Evolutionary conservation across 2,888 invertebrate genomes (phyloP).

Genomic region (Leucoma salicis): DNA sequence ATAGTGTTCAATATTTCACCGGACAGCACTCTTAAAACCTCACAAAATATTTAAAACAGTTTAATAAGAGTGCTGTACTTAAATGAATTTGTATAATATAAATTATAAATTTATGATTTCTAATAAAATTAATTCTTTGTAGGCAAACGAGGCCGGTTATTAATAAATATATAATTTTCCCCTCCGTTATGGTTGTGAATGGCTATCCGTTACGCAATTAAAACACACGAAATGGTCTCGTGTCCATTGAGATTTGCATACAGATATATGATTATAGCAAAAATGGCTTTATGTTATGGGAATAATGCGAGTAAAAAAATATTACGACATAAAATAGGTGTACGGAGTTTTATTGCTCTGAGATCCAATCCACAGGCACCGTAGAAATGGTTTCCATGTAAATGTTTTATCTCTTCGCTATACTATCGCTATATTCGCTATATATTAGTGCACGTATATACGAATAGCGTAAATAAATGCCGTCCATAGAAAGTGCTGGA

Average conservation of each 20-base stretch:
- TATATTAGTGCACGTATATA: no score
- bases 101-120: constrained; percentile 31
- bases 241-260: constrained; percentile 74
- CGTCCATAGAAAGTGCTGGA: no score
- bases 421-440: no score
- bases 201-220: constrained; percentile 66
- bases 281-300: constrained; percentile 47
- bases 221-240: constrained; percentile 53
- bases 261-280: constrained; percentile 66
- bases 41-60: constrained; percentile 8
- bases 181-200: constrained; percentile 54
- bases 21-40: no score
- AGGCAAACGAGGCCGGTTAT: constrained; percentile 43
- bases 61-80: constrained; percentile 7
- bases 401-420: no score
- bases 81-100: constrained; percentile 21
- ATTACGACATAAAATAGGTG: constrained; percentile 20
- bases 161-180: constrained; percentile 64
- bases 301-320: constrained; percentile 32
- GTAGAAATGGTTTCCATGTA: constrained; percentile 1
- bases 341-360: constrained; percentile 25
- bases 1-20: no score
- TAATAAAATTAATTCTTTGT: background rate
- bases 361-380: constrained; percentile 9
- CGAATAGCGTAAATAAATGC: no score